Conservation (phyloP, 2,888 invertebrate species). For the Dryobota labecula region DNA sequence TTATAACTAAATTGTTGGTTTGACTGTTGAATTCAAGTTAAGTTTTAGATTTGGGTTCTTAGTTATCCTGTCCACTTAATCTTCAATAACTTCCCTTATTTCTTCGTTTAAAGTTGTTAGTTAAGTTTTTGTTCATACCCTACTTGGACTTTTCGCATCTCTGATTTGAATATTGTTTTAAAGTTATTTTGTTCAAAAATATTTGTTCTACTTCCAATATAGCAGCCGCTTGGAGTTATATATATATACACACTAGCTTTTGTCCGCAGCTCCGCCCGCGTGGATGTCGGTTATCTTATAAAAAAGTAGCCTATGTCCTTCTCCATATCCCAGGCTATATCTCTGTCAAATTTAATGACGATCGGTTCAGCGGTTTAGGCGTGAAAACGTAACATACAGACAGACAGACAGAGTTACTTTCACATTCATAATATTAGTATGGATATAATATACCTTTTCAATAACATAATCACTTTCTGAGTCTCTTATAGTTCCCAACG, state of each 20-base stretch:
- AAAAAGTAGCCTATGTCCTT: too few species aligned
- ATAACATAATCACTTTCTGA: neutral
- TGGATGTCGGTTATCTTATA: too few species aligned
- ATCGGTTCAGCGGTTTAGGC: too few species aligned
- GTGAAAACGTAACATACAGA: too few species aligned
- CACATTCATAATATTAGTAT: too few species aligned
- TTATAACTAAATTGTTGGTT: slow-evolving; percentile 26
- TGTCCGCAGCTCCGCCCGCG: too few species aligned
- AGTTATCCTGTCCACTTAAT: slow-evolving; percentile 7
- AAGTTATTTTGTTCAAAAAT: neutral
- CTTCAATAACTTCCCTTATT: neutral
- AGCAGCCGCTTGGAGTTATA: neutral
- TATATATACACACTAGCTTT: too few species aligned
- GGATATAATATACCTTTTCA: neutral
- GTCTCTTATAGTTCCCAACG: neutral
- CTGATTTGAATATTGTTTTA: neutral
- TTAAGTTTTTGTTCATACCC: slow-evolving; percentile 15
- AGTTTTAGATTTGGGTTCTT: slow-evolving; percentile 47
- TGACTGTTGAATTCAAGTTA: slow-evolving; percentile 50
- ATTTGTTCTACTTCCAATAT: neutral
- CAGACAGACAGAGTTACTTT: too few species aligned
- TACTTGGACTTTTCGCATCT: neutral
- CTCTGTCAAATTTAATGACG: too few species aligned
- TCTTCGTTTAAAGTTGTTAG: slow-evolving; percentile 18
- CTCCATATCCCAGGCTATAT: too few species aligned